Evolutionary conservation across 2,888 invertebrate genomes (phyloP), one percentile per base, ranked within the genome.

Genomic region (Meloe dianella): DNA sequence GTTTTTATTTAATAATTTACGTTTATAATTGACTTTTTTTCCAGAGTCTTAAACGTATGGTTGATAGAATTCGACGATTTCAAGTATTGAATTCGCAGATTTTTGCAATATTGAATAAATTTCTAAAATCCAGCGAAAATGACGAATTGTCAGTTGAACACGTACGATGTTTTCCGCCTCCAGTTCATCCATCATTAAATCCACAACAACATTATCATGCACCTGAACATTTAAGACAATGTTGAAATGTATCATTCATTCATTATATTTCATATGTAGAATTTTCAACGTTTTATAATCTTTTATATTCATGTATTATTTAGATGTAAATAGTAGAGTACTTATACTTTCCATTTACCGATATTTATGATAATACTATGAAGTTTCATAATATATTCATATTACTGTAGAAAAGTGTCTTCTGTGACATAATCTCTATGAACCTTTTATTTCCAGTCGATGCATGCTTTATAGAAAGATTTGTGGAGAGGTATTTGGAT

Each of bases 51-150:
- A 97, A 97, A 80, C 90, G 95, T 65, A 97, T 98, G 97, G 97
- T 97, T 69, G 98, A 99, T 84, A 89, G 98, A 71, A 97, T 99
- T 79, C 89, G 98, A 57, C 91, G 98, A 67, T 98, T 98, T 86
- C 98, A 99, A 86, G 97, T 99, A 70, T 87, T 99, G 65, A 99
- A 99, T 86, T 97, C 96, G 12, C 98, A 99, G 87, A 96, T 98
- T 75, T 97, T 97, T 86, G 96, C 97, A 56, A 93, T 96, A 70
- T 87, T 98, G 68, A 95, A 96, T 85, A 96, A 98, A 80, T 97
- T 97, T 85, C 88, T 97, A 69, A 94, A 94, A 77, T 92, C 93
- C 2, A 93, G 92, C 64, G 92, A 92, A 77, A 90, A 90, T 65
- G 94, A 94, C 79, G 88, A 87, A 10, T 91, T 93, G 56, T 96